phyloP scores from a whole-genome alignment of 1,140 invertebrate species.

The Drosophila oshimai region DNA sequence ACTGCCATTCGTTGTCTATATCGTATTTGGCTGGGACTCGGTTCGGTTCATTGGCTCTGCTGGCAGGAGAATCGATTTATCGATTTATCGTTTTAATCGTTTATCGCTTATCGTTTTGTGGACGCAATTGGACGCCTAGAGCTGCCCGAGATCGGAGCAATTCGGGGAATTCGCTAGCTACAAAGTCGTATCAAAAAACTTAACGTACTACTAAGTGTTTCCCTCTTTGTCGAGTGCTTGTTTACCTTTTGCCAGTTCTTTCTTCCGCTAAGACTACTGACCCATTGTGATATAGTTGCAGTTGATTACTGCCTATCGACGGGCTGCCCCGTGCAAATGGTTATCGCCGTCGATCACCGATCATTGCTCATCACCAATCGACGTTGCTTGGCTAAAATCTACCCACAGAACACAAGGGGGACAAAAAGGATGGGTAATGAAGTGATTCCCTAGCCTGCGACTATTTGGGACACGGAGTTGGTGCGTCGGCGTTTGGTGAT shows the following conservation, averaged over 20 bases:
- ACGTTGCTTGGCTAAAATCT: constrained; percentile 4
- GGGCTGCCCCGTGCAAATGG: constrained; percentile 8
- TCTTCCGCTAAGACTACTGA: background rate
- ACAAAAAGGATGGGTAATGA: background rate
- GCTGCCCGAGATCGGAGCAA: constrained; percentile 37
- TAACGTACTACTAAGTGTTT: constrained; percentile 43
- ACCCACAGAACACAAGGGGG: constrained; percentile 19
- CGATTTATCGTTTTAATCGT: background rate
- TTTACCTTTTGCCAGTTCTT: constrained; percentile 1
- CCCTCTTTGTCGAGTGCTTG: background rate
- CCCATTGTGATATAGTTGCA: constrained; percentile 19
- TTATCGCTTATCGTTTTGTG: constrained; percentile 29
- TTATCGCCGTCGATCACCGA: background rate
- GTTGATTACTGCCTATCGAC: background rate
- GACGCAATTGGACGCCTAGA: constrained; percentile 63
- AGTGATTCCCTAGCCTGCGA: constrained; percentile 61
- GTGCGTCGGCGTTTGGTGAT: constrained; percentile 84
- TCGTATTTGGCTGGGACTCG: constrained; percentile 43
- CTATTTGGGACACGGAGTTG: constrained; percentile 81
- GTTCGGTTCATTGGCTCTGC: constrained; percentile 27
- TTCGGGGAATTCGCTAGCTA: constrained; percentile 65
- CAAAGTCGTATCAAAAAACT: constrained; percentile 74
- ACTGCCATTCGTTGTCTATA: constrained; percentile 44
- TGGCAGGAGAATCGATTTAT: constrained; percentile 53
- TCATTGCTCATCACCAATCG: background rate